A percentile compares a stretch with the other conserved stretches of the same genome.
Conservation (phyloP, 2,113 vertebrate genomes). For the Calyptomena viridis region DNA sequence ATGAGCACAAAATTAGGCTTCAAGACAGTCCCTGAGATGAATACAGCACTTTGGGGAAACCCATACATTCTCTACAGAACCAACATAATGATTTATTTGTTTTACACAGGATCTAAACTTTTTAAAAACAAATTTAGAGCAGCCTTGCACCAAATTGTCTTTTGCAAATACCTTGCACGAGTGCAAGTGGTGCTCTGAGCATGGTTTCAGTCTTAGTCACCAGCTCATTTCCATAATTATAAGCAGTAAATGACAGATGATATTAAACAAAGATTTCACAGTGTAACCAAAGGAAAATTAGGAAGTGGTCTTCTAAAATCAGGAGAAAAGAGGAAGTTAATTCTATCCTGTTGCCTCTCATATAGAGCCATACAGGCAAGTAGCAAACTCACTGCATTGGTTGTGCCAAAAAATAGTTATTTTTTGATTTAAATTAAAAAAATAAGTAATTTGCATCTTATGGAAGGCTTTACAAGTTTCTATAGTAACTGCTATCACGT, state of each 20-base stretch:
- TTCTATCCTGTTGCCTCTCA: not conserved
- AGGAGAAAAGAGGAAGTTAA: not conserved
- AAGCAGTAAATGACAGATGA: not conserved
- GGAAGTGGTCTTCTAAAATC: not conserved
- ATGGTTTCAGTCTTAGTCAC: not conserved
- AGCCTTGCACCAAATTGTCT: not conserved
- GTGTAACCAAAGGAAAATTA: not conserved
- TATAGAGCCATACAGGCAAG: not conserved
- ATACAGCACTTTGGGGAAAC: not conserved
- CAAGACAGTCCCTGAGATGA: not conserved
- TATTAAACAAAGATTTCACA: not conserved
- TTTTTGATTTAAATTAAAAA: conserved; percentile 8
- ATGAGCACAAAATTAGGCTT: not conserved
- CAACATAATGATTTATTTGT: not conserved
- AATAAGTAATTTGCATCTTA: conserved; percentile 30
- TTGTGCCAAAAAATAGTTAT: not conserved
- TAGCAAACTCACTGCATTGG: not conserved
- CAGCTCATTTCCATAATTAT: not conserved
- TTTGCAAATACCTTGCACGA: not conserved
- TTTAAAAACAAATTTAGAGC: not conserved
- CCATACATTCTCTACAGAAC: not conserved
- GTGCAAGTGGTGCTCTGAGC: not conserved
- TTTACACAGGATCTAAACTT: not conserved
- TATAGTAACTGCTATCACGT: conserved; percentile 54
- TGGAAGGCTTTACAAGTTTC: conserved; percentile 52